Percentiles rank a stretch among this genome's conserved stretches.
Evolutionary conservation across 2,797 vertebrate genomes (phyloP).

Genomic region (Lepus townsendii): DNA sequence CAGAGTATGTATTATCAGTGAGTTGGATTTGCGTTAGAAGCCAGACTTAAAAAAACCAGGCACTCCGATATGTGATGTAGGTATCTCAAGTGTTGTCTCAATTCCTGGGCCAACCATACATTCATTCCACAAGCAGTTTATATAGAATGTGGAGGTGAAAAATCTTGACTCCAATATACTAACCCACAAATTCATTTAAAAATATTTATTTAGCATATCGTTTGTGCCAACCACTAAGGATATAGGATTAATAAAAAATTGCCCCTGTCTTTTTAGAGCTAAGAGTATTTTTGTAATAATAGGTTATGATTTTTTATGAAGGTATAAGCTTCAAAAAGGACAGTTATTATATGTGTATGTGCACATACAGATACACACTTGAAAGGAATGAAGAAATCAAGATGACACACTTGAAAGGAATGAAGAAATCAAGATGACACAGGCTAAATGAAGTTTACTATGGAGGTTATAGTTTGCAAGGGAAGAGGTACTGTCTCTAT

Average conservation of each 20-base stretch:
- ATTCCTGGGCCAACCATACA: too few species aligned
- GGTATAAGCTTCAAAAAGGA: not conserved
- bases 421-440: not conserved
- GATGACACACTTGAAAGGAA: not conserved
- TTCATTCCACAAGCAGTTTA: not conserved
- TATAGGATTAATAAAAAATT: not conserved
- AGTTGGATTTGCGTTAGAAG: too few species aligned
- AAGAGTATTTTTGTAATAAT: not conserved
- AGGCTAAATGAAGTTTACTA: not conserved
- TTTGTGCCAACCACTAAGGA: constrained; percentile 5
- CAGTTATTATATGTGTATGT: not conserved
- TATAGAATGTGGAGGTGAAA: not conserved
- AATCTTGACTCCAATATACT: not conserved
- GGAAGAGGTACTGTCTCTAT: not conserved
- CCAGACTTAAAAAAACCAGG: too few species aligned
- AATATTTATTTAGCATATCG: not conserved
- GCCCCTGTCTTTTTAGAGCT: not conserved
- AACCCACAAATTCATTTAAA: not conserved
- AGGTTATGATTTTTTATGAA: not conserved
- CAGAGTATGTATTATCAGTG: too few species aligned
- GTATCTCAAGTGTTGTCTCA: too few species aligned
- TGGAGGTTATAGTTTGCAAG: not conserved
- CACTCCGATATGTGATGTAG: too few species aligned
- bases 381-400: not conserved
- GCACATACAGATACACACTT: not conserved